Evolutionary conservation across 2,797 vertebrate genomes (phyloP), one percentile per base, ranked within the genome.

Genomic region (Gymnopithys bicolor): DNA sequence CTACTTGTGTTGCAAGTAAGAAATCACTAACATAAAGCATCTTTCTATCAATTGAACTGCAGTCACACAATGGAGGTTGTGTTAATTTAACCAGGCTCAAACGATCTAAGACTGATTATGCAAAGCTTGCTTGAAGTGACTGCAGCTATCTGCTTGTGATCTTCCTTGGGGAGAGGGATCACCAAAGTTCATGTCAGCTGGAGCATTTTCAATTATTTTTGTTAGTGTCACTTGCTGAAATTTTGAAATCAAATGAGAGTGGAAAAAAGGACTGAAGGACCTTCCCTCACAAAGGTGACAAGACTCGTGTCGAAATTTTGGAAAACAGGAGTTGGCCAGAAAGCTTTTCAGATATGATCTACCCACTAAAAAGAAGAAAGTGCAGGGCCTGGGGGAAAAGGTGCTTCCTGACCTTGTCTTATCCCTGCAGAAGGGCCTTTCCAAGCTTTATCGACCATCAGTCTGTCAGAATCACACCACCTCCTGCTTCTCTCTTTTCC

Each of bases 361-460:
- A 51, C 13, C 15, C 45, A 43, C 9, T 58, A 19, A 51, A 43
- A 22, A 82, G 39, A 71, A 78, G 35, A 64, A 39, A 63, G 23
- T 2, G 1, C 25, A 32, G 28, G 22, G 9, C 33, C 24, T 51
- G 5, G 5, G 22, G 24, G 1, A 56, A 46, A 56, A 7, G 14
- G 19, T 0, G 0, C 18, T 58, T 39, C 43, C 62, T 35, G 18
- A 41, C 30, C 11, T 52, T 86, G 39, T 27, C 6, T 0, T 35
- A 41, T 33, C 55, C 39, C 22, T 19, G 7, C 0, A 0, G 3
- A 27, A 69, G 25, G 13, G 9, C 16, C 51, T 67, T 41, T 19
- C 27, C 16, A 0, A 1, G 10, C n/a, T 88, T 58, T 64, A 21
- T 23, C 7, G 27, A 35, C 45, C 0, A 0, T 4, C 28, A 16